A percentile compares a stretch with the other conserved stretches of the same genome.
Conservation (phyloP, 2,797 vertebrate species). For the Tragopan temminckii region DNA sequence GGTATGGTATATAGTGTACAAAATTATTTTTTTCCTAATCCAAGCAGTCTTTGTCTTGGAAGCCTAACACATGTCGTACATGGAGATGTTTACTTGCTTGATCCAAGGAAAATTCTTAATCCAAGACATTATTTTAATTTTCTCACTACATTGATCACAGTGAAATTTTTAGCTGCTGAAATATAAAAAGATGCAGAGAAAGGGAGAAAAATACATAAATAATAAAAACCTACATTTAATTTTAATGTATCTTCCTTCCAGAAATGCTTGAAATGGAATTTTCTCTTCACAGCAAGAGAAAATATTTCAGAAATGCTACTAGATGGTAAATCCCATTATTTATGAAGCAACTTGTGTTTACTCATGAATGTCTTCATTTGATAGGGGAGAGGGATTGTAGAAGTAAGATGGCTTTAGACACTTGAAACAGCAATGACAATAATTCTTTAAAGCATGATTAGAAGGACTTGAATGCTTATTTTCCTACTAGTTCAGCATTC, state of each 20-base stretch:
- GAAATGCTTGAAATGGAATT: background rate
- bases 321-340: background rate
- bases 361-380: background rate
- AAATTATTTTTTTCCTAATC: background rate
- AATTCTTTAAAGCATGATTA: background rate
- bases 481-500: background rate
- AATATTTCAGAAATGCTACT: background rate
- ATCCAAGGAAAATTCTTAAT: background rate
- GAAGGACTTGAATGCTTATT: background rate
- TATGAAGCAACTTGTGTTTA: background rate
- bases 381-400: background rate
- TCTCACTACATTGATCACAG: accelerated
- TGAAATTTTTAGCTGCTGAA: background rate
- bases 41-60: background rate
- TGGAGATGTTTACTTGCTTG: background rate
- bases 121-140: background rate
- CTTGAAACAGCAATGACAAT: background rate
- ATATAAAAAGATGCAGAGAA: background rate
- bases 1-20: background rate
- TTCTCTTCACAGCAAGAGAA: background rate
- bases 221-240: background rate
- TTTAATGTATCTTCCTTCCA: background rate
- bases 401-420: background rate
- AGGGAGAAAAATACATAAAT: background rate
- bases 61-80: background rate